phyloP scores from a whole-genome alignment of 2,888 invertebrate genomes.

The Pteria penguin region DNA sequence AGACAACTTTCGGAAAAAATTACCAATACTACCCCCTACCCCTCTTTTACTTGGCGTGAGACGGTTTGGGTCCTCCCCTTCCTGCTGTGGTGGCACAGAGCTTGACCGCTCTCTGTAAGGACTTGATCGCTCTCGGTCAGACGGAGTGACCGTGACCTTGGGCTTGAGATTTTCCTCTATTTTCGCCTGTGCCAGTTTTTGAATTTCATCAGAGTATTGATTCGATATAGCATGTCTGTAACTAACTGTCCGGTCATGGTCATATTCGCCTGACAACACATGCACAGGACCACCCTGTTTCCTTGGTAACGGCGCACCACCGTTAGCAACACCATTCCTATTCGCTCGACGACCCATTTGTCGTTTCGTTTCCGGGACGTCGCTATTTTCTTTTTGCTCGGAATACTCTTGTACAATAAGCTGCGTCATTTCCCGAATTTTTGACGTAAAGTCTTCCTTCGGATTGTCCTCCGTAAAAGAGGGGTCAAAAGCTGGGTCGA shows the following conservation, averaged over 20 bases:
- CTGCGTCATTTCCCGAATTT: slow-evolving; percentile 66
- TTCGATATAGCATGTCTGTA: slow-evolving; percentile 66
- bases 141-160: slow-evolving; percentile 24
- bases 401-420: slow-evolving; percentile 70
- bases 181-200: slow-evolving; percentile 36
- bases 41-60: slow-evolving; percentile 71
- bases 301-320: slow-evolving; percentile 18
- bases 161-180: slow-evolving; percentile 36
- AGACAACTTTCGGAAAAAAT: slow-evolving; percentile 73
- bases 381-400: slow-evolving; percentile 20
- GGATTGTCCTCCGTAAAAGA: slow-evolving; percentile 36
- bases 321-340: slow-evolving; percentile 33
- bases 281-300: slow-evolving; percentile 27
- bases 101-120: slow-evolving; percentile 47
- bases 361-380: slow-evolving; percentile 1
- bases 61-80: slow-evolving; percentile 45
- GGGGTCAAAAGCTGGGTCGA: slow-evolving; percentile 9
- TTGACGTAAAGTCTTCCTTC: slow-evolving; percentile 62
- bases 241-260: slow-evolving; percentile 67
- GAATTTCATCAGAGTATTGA: slow-evolving; percentile 65
- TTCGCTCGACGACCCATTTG: slow-evolving; percentile 16
- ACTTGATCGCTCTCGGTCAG: slow-evolving; percentile 35
- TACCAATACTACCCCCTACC: slow-evolving; percentile 73
- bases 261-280: slow-evolving; percentile 62
- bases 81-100: slow-evolving; percentile 51